These are phyloP conservation scores for Chaetoderma sp. DNA, from an alignment of 2,888 invertebrate genomes.

Conservation along the genomic window DNA sequence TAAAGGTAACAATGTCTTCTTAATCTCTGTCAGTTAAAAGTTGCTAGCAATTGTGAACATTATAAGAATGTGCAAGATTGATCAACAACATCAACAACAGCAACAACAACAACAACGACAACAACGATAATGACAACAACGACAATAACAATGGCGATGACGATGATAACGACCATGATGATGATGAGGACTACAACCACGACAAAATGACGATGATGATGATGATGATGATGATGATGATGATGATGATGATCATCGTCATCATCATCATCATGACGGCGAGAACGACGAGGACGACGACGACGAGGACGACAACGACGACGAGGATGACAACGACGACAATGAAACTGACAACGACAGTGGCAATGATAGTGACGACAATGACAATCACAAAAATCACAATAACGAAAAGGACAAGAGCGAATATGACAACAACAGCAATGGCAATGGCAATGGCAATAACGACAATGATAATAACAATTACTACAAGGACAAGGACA, in stretches of 20 bases:
- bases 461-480: not conserved
- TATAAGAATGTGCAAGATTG: no score
- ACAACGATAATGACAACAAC: no score
- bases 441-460: not conserved
- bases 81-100: not conserved
- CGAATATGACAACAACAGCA: not conserved
- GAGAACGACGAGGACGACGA: not conserved
- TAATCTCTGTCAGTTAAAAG: not conserved
- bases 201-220: not conserved
- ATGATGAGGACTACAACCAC: not conserved
- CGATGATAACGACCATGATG: no score
- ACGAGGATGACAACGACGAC: not conserved
- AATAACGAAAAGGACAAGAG: not conserved
- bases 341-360: not conserved
- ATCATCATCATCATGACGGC: not conserved
- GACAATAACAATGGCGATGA: not conserved
- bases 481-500: not conserved
- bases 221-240: no score
- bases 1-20: constrained; percentile 78
- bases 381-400: not conserved
- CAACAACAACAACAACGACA: not conserved
- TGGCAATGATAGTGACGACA: not conserved
- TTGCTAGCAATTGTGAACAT: no score
- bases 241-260: no score
- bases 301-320: not conserved